Evolutionary conservation across 2,797 vertebrate species (phyloP), one percentile per base, ranked within the genome.

Genomic region (Scomberomorus guttatus): DNA sequence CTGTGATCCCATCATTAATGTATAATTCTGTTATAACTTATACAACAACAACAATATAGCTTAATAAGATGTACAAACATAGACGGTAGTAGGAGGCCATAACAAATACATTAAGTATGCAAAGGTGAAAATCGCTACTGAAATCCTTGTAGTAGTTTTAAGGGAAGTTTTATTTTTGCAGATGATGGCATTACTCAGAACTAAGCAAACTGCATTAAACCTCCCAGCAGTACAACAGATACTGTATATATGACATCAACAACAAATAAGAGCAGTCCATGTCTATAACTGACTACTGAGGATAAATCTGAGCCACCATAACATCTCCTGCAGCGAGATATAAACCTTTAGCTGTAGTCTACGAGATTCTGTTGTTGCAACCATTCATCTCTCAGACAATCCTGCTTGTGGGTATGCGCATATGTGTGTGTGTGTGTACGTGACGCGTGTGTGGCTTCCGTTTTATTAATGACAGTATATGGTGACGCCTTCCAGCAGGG

Each of bases 401-500:
- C 59, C 22, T 18, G 11, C 14, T 17, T 48, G 20, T 72, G 52
- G 37, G n/a, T 69, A 51, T 72, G 71, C 65, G 66, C 18, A 48
- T 77, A 15, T n/a, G 12, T 25, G 71, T 18, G 34, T 42, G 48
- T 44, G n/a, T 44, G 48, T 15, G n/a, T 58, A 55, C 57, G 59
- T 50, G 75, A 20, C 44, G 55, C 32, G 54, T 58, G 60, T 52
- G 58, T 52, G 76, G 60, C 75, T 84, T 87, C 80, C 15, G 67
- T 86, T 89, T 84, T 82, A 84, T 90, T 91, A 90, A 88, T 86
- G 89, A 85, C 63, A 58, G 81, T 81, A 79, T 86, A 87, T 71
- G 80, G 76, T 85, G 89, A 79, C 25, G 72, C 77, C 89, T 85
- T 91, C 85, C 89, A 87, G 80, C 81, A 72, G 86, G 87, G 92